Base-by-base conservation (phyloP, 2,888 invertebrate species). In the Hyalella azteca region DNA sequence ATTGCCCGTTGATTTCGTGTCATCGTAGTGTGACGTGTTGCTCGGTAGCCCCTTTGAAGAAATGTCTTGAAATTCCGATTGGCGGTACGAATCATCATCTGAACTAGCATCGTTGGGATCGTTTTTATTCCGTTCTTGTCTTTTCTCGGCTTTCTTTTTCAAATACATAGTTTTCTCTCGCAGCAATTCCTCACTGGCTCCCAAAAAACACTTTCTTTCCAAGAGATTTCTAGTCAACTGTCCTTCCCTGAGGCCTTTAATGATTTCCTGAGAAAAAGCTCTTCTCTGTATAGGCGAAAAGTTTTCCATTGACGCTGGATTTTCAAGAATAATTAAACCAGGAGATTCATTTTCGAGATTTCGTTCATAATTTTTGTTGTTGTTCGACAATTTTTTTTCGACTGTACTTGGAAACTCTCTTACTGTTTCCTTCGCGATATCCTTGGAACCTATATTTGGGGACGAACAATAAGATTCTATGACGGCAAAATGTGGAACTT, bases 281-380 rank as follows among this genome's bases (percentile, higher is more conserved):
- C 66, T 32, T 36, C 66, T 66, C 66, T 66, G 66, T 5, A 66
- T 36, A 1, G 66, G 66, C 2, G 66, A 66, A 66, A 36, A 66
- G 13, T 36, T 36, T 66, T 66, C 66, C 36, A 36, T 66, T 19
- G 66, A 66, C 32, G 19, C 36, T 11, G 66, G 66, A 36, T 66
- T 66, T 66, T 66, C 66, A n/a, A 66, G 19, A 29, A 66, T 66
- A 32, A 36, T 66, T 29, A 66, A 36, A 36, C 66, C 66, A 36
- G 66, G 39, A 36, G 66, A 66, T 66, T 29, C 66, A 36, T 29
- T 36, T 66, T 32, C 36, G 9, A 66, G 36, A 36, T 2, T 36
- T 66, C 66, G 32, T 29, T 5, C 36, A 36, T 36, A 66, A 29
- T 66, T 66, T 54, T 29, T 5, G 22, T 26, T 22, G 11, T 54